Evolutionary conservation across 2,888 invertebrate species (phyloP), one percentile per base, ranked within the genome.

Genomic region (Ecliptopera silaceata): DNA sequence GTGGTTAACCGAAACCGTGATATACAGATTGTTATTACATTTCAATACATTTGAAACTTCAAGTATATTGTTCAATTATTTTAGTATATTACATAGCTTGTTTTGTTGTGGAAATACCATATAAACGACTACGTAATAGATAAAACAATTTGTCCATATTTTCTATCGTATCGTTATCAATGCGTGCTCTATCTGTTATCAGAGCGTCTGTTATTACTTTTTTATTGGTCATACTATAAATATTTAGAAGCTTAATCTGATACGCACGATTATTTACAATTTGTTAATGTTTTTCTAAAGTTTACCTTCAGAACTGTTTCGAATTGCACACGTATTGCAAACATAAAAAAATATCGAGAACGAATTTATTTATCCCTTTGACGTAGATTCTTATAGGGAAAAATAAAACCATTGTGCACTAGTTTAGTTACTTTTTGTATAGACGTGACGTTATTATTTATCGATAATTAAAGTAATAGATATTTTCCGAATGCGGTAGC

Each of bases 161-260:
- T 56, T 55, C 47, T 41, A 43, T 34, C 36, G 10, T 47, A 50
- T 44, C 44, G 49, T 17, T 56, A 59, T 56, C 59, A 49, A 49
- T 39, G 49, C 54, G 51, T 59, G 50, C 31, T 46, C 5, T 22
- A 36, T 38, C 42, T 20, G 13, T 53, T 61, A 58, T 56, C 43
- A 49, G 20, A 50, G 34, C 12, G 20, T 41, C 36, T 49, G 17
- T 49, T 54, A 46, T 47, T 52, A 17, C 47, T 47, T 43, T n/a
- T 39, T 53, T 51, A 56, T 57, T 49, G 18, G 45, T 42, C 18
- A 18, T n/a, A 45, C 26, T 36, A 36, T 10, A 15, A 42, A 38
- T 48, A 48, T 47, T 53, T 22, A 17, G 22, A 41, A 42, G 12
- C 13, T 8, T 50, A 31, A 61, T 57, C 61, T 49, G 54, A 54